phyloP scores from a whole-genome alignment of 2,888 invertebrate species.

The Lepidocyrtoides sp. region DNA sequence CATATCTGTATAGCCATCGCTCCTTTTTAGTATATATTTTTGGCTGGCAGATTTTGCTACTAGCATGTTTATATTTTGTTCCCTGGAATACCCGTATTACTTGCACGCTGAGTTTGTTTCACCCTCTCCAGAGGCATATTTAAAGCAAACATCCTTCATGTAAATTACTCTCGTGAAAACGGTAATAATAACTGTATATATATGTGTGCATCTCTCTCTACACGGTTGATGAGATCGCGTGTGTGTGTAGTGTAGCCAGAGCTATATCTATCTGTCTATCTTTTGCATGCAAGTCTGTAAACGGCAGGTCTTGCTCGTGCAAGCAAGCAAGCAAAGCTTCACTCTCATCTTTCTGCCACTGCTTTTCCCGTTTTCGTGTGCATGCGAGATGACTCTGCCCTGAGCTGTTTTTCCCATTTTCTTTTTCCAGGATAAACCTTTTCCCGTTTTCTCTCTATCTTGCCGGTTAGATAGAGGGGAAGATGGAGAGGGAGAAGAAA shows the following conservation, averaged over 20 bases:
- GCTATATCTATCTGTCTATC: too few species aligned
- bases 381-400: constrained; percentile 13
- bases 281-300: too few species aligned
- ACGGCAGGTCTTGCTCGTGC: not conserved
- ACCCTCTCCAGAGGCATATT: constrained; percentile 31
- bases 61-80: not conserved
- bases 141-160: constrained; percentile 46
- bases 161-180: constrained; percentile 40
- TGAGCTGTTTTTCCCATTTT: constrained; percentile 40
- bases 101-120: not conserved
- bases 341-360: not conserved
- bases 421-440: constrained; percentile 1
- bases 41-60: too few species aligned
- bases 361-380: not conserved
- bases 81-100: not conserved
- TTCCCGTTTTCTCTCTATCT: not conserved
- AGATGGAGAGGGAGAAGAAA: too few species aligned
- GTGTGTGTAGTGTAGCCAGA: not conserved
- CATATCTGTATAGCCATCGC: too few species aligned
- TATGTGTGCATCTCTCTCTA: not conserved
- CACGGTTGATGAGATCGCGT: constrained; percentile 6
- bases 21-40: too few species aligned
- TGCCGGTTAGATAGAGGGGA: too few species aligned
- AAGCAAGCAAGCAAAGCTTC: not conserved
- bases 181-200: constrained; percentile 33